Percentiles rank a stretch among this genome's conserved stretches.
Evolutionary conservation across 1,140 invertebrate species (phyloP).

Genomic region (Ceratitis capitata): DNA sequence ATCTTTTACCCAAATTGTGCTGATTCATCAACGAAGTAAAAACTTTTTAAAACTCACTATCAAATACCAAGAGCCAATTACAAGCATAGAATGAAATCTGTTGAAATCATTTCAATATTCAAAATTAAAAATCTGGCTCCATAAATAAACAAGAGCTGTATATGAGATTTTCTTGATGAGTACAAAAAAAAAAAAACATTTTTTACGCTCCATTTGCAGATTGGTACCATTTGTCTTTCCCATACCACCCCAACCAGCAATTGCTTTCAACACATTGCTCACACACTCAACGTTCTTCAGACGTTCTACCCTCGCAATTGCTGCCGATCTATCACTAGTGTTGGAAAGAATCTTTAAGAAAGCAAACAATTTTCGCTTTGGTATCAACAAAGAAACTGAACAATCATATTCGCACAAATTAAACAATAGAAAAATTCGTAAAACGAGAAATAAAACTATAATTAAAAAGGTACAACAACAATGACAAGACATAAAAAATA

Average conservation of each 20-base stretch:
- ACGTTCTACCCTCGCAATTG: neutral
- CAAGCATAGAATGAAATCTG: neutral
- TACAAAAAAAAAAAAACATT: neutral
- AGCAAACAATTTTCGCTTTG: neutral
- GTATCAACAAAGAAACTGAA: neutral
- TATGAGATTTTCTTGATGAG: neutral
- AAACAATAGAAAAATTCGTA: neutral
- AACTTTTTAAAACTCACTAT: neutral
- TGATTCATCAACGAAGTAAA: neutral
- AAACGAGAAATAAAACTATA: conserved; percentile 19
- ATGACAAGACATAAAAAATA: neutral
- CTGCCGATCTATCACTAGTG: neutral
- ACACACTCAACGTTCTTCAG: neutral
- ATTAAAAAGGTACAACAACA: conserved; percentile 20
- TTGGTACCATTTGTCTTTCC: conserved; percentile 18
- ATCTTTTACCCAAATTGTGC: neutral
- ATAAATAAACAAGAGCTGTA: neutral
- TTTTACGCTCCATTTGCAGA: conserved; percentile 6
- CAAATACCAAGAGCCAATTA: neutral
- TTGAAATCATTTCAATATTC: neutral
- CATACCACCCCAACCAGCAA: neutral
- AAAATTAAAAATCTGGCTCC: neutral
- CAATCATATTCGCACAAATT: conserved; percentile 18
- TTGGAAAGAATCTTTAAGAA: neutral
- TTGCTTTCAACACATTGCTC: neutral